A percentile compares a stretch with the other conserved stretches of the same genome.
These are phyloP conservation scores for Epinephelus malabaricus DNA, from an alignment of 2,797 vertebrate species.

Conservation along the genomic window DNA sequence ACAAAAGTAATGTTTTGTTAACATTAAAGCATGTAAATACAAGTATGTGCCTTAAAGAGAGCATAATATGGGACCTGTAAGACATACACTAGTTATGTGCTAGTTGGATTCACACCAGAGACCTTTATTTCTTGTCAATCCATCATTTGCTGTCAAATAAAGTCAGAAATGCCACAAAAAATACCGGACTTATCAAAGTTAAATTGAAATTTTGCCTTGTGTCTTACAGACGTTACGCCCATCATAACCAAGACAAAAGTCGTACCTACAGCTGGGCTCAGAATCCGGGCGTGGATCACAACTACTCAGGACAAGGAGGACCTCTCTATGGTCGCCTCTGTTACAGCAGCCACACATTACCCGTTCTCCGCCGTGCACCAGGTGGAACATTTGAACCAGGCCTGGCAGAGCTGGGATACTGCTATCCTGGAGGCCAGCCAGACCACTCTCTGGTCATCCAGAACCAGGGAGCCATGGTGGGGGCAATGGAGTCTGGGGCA, in stretches of 20 bases:
- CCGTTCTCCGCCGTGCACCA: conserved; percentile 83
- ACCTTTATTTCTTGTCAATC: not conserved
- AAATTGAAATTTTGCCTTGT: not conserved
- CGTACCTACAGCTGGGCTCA: conserved; percentile 86
- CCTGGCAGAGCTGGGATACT: conserved; percentile 82
- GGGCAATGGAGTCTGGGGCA: conserved; percentile 84
- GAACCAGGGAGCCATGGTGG: conserved; percentile 86
- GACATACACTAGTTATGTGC: not conserved
- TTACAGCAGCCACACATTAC: conserved; percentile 89
- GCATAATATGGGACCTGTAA: not conserved
- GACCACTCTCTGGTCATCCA: conserved; percentile 89
- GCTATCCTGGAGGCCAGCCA: conserved; percentile 79
- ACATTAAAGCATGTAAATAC: too few species aligned
- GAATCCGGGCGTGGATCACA: conserved; percentile 78
- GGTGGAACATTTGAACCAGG: conserved; percentile 80
- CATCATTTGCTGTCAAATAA: not conserved
- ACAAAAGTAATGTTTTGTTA: too few species aligned
- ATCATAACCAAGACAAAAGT: conserved; percentile 81
- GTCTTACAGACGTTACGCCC: conserved; percentile 82
- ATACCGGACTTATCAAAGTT: fast-evolving
- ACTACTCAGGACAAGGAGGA: conserved; percentile 76
- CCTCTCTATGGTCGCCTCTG: conserved; percentile 87
- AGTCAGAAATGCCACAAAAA: not conserved
- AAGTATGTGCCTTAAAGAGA: too few species aligned
- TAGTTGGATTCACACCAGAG: not conserved